Conservation (phyloP, 2,888 invertebrate species). For the Periphyllus acericola region DNA sequence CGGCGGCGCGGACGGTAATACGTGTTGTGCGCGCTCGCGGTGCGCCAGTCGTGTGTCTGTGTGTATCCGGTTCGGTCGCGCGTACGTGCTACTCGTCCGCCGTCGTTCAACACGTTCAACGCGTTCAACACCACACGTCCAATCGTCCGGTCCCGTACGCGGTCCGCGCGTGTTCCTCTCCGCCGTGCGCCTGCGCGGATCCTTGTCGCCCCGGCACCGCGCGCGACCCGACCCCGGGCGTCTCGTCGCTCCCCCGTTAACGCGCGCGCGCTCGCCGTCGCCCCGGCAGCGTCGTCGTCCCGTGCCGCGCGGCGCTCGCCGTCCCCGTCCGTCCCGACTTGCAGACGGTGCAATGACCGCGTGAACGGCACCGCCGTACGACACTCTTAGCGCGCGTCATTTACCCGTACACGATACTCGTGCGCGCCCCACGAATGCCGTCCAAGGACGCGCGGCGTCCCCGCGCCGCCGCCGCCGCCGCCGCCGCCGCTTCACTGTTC, state of each 20-base stretch:
- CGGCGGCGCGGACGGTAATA: constrained; percentile 27
- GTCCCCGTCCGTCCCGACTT: background rate
- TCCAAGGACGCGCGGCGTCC: background rate
- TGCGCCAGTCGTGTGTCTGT: background rate
- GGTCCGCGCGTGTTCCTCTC: background rate
- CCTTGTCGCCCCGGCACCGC: background rate
- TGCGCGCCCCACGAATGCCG: background rate
- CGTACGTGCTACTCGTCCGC: background rate
- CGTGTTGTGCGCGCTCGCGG: too few relatives aligned
- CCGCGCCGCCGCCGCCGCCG: background rate
- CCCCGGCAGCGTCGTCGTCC: background rate
- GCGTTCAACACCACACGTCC: too few relatives aligned
- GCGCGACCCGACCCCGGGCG: background rate
- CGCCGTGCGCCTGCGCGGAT: background rate
- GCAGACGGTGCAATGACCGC: constrained; percentile 45
- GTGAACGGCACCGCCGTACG: constrained; percentile 3
- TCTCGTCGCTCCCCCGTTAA: background rate
- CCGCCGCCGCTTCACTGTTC: background rate
- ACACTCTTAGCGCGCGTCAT: background rate
- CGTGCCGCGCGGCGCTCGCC: background rate
- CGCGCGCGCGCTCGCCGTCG: too few relatives aligned
- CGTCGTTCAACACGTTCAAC: too few relatives aligned
- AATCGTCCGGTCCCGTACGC: background rate
- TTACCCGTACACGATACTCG: background rate
- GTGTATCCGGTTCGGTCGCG: background rate